Base-by-base conservation (phyloP, 2,113 vertebrate genomes). In the Ginglymostoma cirratum region DNA sequence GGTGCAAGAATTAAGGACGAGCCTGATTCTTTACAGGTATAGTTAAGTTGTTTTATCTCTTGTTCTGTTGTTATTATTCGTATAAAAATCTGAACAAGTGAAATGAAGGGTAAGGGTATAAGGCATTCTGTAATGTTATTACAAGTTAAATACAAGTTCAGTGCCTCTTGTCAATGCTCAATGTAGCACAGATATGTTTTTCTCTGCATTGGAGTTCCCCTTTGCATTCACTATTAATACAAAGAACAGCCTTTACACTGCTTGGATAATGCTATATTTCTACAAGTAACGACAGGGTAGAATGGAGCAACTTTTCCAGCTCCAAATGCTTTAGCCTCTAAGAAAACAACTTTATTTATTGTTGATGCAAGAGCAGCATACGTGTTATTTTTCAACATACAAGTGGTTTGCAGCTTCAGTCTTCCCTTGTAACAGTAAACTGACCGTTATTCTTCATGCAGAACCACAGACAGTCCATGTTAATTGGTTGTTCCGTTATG, bases 1-100 rank as follows among this genome's bases (percentile, higher is more conserved):
- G 97, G 97, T 96, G 97, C 98, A 66, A 98, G 97, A 98, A 97
- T 99, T 97, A 99, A 99, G 97, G 98, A 99, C 96, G 99, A 99
- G 97, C 98, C 98, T 96, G 98, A 99, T 96, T 98, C 97, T 96
- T 96, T 97, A 87, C 97, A 98, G 98, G 99, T 99, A 97, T 97
- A 97, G 45, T 95, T 69, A 72, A 27, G 48, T 95, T 95, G 72
- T 95, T 72, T 95, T 30, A 95, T 34, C 30, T 12, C 24, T 17
- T 10, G 72, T 69, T 72, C 14, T 95, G 21, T 72, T 21, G 55
- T 61, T 61, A 61, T 61, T 61, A 27, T 23, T 23, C 2, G 24
- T 72, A 72, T 27, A 3, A 30, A 83, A 83, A 38, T 6, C 38
- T n/a, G 12, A 42, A 80, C 12, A 1, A 87, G 5, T 61, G 27